Base-by-base conservation (phyloP, 2,797 vertebrate genomes). In the Sebastes elongatus region DNA sequence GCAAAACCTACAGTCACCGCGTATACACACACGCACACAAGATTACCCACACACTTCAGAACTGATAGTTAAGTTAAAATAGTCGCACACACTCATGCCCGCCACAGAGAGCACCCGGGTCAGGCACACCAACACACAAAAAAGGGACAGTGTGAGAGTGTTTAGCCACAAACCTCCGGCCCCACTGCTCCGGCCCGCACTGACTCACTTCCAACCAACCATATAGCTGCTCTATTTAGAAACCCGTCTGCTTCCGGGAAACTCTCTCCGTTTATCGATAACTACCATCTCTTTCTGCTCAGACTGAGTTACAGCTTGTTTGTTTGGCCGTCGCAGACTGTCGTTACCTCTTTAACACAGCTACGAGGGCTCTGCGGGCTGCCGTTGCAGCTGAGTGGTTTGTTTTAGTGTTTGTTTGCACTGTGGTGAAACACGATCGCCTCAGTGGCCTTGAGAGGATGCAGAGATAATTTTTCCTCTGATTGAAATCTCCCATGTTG, bases 11-110 rank as follows among this genome's bases (percentile, higher is more conserved):
- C 67, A 59, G 60, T 70, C 82, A 78, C 76, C 38, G 60, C 73
- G 80, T 68, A 74, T 27, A 84, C 78, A 80, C 53, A 52, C 83
- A 89, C 9, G 71, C 71, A 81, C 79, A 65, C 71, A 78, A 63
- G 81, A 33, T 63, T 74, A 73, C 76, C 84, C 86, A 80, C 86
- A 90, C 85, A 86, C 88, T 91, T 82, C 76, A 83, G 22, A 92
- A 93, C 84, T 74, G 88, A 90, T 93, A 83, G 90, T 94, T 94
- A 91, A 92, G 91, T 89, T 84, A 89, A 95, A 94, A 94, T 90
- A 90, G 88, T 91, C 56, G 46, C 86, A 81, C 87, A 83, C 83
- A 88, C 82, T 86, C 78, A 60, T 75, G 81, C 64, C 61, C 10
- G 30, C 91, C 88, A 22, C 87, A 90, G 79, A 85, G 86, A 82